These are phyloP conservation scores for Embidobia sp. DNA, from an alignment of 2,888 invertebrate genomes.

Conservation along the genomic window DNA sequence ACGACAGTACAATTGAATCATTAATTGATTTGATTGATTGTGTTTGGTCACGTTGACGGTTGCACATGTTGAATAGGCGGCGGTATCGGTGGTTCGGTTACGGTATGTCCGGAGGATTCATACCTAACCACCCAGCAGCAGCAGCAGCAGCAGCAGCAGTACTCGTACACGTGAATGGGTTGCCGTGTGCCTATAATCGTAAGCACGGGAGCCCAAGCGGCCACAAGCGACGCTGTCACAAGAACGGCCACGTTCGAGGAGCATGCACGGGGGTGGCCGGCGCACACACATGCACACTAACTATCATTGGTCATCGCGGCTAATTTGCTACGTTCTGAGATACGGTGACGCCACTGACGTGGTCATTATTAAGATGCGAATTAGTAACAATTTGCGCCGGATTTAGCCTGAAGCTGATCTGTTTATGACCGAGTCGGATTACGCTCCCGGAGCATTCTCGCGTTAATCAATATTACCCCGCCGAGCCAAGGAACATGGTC, in stretches of 20 bases:
- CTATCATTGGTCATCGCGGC: constrained; percentile 81
- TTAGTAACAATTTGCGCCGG: constrained; percentile 82
- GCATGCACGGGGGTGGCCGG: constrained; percentile 34
- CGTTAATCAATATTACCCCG: constrained; percentile 80
- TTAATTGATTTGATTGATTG: constrained; percentile 80
- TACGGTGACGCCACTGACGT: constrained; percentile 81
- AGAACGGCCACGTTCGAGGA: constrained; percentile 56
- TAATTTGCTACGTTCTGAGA: constrained; percentile 82
- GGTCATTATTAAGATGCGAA: constrained; percentile 82
- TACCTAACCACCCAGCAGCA: constrained; percentile 68
- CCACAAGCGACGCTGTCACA: constrained; percentile 43
- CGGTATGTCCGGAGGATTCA: constrained; percentile 75
- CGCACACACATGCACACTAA: constrained; percentile 70
- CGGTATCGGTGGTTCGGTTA: constrained; percentile 70
- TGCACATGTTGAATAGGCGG: constrained; percentile 79
- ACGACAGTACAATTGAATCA: constrained; percentile 76
- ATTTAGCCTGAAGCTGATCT: constrained; percentile 81
- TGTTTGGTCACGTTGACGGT: constrained; percentile 78
- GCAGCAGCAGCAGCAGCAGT: constrained; percentile 58
- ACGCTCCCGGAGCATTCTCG: constrained; percentile 75
- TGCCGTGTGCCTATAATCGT: constrained; percentile 43
- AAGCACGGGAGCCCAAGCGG: constrained; percentile 6
- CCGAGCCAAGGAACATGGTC: constrained; percentile 49
- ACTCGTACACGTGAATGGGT: constrained; percentile 67
- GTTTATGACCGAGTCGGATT: constrained; percentile 81